Base-by-base conservation (phyloP, 2,888 invertebrate genomes). In the Strigamia maritima region DNA sequence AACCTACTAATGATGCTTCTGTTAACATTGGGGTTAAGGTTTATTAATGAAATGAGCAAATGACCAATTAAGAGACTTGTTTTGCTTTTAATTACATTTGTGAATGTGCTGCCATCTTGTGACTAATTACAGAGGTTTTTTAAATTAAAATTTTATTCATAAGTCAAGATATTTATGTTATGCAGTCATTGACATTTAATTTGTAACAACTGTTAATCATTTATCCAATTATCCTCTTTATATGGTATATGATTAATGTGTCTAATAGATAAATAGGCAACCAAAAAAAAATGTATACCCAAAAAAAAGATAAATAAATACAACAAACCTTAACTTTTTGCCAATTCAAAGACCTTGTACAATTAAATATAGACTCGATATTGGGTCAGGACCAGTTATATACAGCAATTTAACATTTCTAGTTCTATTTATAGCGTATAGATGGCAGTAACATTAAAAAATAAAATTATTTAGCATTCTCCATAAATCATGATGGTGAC, bases 131-230 rank as follows among this genome's bases (percentile, higher is more conserved):
- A 12, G 2, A 44, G 14, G 14, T n/a, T n/a, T 44, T 44, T 44
- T n/a, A n/a, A 65, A 24, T 65, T 65, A 24, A 65, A n/a, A 22
- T 65, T 24, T 22, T 22, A 16, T 65, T 65, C 22, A 44, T 65
- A 19, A 65, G 22, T 24, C n/a, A n/a, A n/a, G n/a, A n/a, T n/a
- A n/a, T n/a, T n/a, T n/a, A n/a, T n/a, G n/a, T n/a, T n/a, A n/a
- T n/a, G 22, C 60, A 24, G 24, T 65, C 60, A 65, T 65, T 65
- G 60, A 65, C 60, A 65, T 65, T 65, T 65, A 65, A 65, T 65
- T 65, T 65, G 60, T 65, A 65, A 65, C 60, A 10, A 65, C 60
- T n/a, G 60, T 65, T 65, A 65, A 65, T 65, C 60, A 65, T 65
- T 65, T 65, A 65, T 65, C 60, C 60, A 65, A 65, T 65, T 19